Percentiles rank a stretch among this genome's conserved stretches.
phyloP scores from a whole-genome alignment of 2,888 invertebrate genomes.

The Eilema sororculum region DNA sequence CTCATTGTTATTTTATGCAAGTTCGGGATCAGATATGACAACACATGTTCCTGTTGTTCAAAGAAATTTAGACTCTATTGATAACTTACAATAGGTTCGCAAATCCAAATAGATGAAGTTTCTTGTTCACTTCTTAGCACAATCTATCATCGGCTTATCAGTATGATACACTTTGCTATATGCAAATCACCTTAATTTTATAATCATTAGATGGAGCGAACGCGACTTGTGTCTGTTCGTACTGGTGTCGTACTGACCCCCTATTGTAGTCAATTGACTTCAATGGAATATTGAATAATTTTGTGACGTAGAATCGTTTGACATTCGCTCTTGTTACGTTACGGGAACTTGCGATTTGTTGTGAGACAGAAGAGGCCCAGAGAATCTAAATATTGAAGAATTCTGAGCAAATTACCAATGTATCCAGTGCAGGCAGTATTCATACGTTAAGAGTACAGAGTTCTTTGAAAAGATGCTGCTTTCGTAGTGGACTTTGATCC shows the following conservation, averaged over 20 bases:
- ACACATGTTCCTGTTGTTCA: neutral
- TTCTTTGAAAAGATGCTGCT: too few relatives aligned
- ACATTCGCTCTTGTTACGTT: neutral
- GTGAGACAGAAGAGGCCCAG: neutral
- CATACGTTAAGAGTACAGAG: too few relatives aligned
- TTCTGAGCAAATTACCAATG: too few relatives aligned
- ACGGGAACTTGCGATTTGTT: neutral
- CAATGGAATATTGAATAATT: conserved; percentile 76
- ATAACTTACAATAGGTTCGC: conserved; percentile 2
- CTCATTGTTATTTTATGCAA: too few relatives aligned
- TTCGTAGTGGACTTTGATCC: too few relatives aligned
- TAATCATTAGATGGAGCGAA: conserved; percentile 21
- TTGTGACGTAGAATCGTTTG: conserved; percentile 28
- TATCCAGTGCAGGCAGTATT: too few relatives aligned
- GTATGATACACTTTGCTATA: neutral
- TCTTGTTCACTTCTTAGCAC: neutral
- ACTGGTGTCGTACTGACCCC: conserved; percentile 57
- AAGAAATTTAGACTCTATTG: neutral
- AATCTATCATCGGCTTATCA: neutral
- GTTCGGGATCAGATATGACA: neutral
- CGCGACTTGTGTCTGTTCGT: conserved; percentile 51
- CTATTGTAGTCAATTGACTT: conserved; percentile 74
- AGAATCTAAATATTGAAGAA: neutral
- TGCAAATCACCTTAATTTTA: neutral
- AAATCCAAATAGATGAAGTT: neutral